A percentile compares a stretch with the other conserved stretches of the same genome.
Evolutionary conservation across 2,113 vertebrate species (phyloP).

Genomic region (Thryonomys swinderianus): DNA sequence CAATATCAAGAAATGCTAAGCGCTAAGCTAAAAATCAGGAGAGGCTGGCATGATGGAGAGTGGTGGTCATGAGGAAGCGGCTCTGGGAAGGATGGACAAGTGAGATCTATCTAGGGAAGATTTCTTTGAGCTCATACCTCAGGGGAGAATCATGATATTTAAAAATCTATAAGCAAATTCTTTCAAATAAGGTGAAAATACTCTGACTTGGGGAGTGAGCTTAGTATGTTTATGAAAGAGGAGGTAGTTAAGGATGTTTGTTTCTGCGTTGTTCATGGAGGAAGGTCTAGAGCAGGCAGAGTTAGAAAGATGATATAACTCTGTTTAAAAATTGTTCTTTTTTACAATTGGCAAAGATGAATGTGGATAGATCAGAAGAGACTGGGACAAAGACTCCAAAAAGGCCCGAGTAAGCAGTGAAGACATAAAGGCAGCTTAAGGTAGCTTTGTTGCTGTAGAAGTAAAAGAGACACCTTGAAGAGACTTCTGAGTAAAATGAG

Average conservation of each 20-base stretch:
- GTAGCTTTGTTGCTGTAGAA: background rate
- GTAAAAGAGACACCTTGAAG: background rate
- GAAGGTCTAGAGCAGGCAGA: background rate
- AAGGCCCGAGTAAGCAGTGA: background rate
- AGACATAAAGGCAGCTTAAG: accelerated
- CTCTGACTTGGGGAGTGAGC: background rate
- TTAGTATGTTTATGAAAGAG: background rate
- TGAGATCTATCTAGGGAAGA: background rate
- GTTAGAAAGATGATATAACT: background rate
- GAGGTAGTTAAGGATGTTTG: background rate
- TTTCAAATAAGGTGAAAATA: background rate
- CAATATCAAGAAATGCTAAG: background rate
- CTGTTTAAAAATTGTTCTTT: background rate
- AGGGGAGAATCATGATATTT: background rate
- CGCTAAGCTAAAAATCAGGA: background rate
- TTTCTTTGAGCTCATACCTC: background rate
- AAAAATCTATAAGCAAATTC: background rate
- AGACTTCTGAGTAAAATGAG: background rate
- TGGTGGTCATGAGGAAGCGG: too few species aligned
- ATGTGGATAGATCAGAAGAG: background rate
- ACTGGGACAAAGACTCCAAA: background rate
- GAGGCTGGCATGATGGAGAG: background rate
- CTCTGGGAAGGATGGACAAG: background rate
- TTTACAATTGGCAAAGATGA: background rate
- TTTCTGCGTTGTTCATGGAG: background rate